Evolutionary conservation across 2,797 vertebrate species (phyloP).

Genomic region (Xiphophorus birchmanni): DNA sequence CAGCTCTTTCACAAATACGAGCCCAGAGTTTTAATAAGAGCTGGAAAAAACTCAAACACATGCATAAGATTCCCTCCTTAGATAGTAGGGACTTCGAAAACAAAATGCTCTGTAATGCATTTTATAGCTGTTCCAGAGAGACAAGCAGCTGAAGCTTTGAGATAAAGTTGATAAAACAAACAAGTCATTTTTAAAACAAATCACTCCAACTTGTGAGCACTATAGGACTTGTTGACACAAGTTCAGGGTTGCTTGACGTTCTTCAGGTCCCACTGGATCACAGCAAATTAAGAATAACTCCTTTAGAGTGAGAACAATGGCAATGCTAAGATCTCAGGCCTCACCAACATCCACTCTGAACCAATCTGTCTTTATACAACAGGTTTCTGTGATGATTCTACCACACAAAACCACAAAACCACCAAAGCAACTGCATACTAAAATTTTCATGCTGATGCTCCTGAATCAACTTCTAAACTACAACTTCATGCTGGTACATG

Average conservation of each 20-base stretch:
- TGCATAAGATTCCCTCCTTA: neutral
- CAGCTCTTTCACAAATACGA: constrained; percentile 19
- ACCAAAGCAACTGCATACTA: neutral
- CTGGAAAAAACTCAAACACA: neutral
- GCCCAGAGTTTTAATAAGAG: constrained; percentile 8
- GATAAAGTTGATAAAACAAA: constrained; percentile 1
- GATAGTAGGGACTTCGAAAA: neutral
- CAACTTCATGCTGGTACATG: neutral
- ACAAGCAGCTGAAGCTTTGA: neutral
- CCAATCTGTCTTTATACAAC: neutral
- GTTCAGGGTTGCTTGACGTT: neutral
- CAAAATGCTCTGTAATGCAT: neutral
- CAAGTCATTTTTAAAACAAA: neutral
- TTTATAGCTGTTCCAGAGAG: neutral
- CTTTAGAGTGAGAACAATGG: neutral
- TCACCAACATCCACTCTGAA: neutral
- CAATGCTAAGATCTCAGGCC: neutral
- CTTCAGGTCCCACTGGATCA: neutral
- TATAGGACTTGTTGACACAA: neutral
- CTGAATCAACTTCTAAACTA: neutral
- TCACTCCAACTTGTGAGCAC: neutral
- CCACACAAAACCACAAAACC: neutral
- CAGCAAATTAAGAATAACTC: neutral
- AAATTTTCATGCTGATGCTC: neutral
- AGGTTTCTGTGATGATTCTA: neutral